Evolutionary conservation across 2,888 invertebrate genomes (phyloP).

Genomic region (Gandaritis pyraliata): DNA sequence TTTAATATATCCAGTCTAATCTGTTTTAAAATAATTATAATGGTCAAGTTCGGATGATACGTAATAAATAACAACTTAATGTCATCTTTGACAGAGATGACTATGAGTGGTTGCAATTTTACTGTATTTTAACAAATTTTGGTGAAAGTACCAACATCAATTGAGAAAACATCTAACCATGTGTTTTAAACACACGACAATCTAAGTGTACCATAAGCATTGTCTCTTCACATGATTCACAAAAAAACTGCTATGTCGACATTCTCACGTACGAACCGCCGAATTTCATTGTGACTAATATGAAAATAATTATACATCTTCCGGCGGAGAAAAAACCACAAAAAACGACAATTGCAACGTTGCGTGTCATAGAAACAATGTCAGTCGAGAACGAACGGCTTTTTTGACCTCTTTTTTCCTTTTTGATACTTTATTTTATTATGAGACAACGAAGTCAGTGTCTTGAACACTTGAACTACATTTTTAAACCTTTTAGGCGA

Average conservation of each 20-base stretch:
- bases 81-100: too few species aligned
- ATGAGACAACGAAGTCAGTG: background rate
- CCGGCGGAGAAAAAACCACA: constrained; percentile 72
- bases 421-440: constrained; percentile 38
- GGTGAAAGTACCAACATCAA: too few species aligned
- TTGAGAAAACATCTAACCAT: too few species aligned
- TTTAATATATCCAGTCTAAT: too few species aligned
- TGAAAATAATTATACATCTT: constrained; percentile 78
- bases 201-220: constrained; percentile 43
- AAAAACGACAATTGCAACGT: constrained; percentile 72
- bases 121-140: too few species aligned
- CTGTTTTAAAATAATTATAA: too few species aligned
- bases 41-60: too few species aligned
- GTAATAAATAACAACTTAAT: too few species aligned
- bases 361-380: constrained; percentile 76
- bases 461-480: too few species aligned
- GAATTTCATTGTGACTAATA: constrained; percentile 74
- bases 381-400: constrained; percentile 55
- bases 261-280: constrained; percentile 57
- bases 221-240: constrained; percentile 23
- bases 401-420: constrained; percentile 39
- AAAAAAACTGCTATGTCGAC: constrained; percentile 48
- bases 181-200: background rate
- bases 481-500: too few species aligned
- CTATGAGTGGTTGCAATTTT: too few species aligned